These are phyloP conservation scores for Gambusia yucatana DNA, from an alignment of 2,797 vertebrate genomes.

Conservation along the genomic window DNA sequence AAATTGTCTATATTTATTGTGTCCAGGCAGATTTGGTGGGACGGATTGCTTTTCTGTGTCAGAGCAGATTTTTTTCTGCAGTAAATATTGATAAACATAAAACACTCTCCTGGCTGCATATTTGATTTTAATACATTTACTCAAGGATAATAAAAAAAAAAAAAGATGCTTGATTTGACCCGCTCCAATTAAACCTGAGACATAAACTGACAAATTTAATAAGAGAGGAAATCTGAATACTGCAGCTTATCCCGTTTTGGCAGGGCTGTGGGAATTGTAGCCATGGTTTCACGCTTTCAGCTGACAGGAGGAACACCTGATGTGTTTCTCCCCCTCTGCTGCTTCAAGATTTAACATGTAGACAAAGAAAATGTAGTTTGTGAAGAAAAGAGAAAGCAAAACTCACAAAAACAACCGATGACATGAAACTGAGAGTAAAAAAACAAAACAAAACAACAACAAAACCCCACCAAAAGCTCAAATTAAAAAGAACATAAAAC, in stretches of 20 bases:
- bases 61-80: not conserved
- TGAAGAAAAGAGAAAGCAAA: not conserved
- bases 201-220: too few relatives aligned
- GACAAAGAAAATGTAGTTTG: not conserved
- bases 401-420: not conserved
- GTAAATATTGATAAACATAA: not conserved
- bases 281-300: not conserved
- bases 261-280: not conserved
- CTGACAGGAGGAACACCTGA: not conserved
- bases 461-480: not conserved
- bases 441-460: not conserved
- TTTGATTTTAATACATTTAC: not conserved
- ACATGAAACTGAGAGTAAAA: constrained; percentile 1
- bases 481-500: not conserved
- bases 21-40: not conserved
- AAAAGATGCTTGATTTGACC: not conserved
- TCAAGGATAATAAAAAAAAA: not conserved
- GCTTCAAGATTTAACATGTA: not conserved
- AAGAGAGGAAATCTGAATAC: not conserved
- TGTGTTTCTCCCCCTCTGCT: not conserved
- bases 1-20: not conserved
- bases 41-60: not conserved
- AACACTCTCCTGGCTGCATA: not conserved
- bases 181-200: too few relatives aligned
- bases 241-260: not conserved